Percentiles rank a stretch among this genome's conserved stretches.
Conservation (phyloP, 2,113 vertebrate genomes). For the Myanophis thanlyinensis region DNA sequence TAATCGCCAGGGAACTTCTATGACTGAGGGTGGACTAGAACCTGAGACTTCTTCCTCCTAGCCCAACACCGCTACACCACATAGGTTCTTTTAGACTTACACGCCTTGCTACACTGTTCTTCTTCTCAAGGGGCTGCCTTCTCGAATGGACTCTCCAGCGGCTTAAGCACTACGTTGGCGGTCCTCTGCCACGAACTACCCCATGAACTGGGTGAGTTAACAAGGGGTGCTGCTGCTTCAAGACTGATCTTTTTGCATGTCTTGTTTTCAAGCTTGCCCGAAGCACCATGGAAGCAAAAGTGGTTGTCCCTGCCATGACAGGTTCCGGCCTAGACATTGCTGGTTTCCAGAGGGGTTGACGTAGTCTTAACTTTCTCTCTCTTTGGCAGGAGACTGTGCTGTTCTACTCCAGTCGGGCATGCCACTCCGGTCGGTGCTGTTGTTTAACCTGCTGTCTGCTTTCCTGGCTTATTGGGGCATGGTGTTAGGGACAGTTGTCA, state of each 20-base stretch:
- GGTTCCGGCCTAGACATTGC: not conserved
- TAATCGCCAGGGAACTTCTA: not conserved
- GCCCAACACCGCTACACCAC: not conserved
- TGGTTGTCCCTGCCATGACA: too few species aligned
- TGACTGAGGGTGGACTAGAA: not conserved
- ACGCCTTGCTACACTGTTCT: not conserved
- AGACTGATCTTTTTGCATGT: not conserved
- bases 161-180: conserved; percentile 79
- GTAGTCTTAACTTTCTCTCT: not conserved
- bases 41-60: not conserved
- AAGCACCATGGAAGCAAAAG: not conserved
- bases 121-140: conserved; percentile 74
- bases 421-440: conserved; percentile 59
- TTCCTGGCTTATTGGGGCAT: conserved; percentile 72
- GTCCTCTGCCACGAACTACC: conserved; percentile 84
- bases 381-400: conserved; percentile 75
- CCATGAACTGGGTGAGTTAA: conserved; percentile 77
- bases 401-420: conserved; percentile 74
- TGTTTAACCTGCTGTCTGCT: conserved; percentile 73
- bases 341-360: not conserved
- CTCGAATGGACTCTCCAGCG: conserved; percentile 73
- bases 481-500: conserved; percentile 64
- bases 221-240: not conserved
- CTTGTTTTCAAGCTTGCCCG: not conserved
- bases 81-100: not conserved